Base-by-base conservation (phyloP, 2,888 invertebrate genomes). In the Acrobeloides nanus region DNA sequence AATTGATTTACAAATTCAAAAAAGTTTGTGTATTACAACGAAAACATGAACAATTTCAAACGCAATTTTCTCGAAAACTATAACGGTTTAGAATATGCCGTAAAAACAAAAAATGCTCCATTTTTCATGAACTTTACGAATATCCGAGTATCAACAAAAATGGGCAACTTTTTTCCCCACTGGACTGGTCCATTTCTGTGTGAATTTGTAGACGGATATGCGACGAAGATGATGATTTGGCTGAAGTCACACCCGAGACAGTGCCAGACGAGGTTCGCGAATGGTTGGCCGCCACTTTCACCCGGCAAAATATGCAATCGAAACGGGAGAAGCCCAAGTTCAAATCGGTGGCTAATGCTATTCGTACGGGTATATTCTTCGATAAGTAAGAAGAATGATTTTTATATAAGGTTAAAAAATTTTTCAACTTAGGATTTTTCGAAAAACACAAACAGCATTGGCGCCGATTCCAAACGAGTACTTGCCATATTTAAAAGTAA, bases 221-320 rank as follows among this genome's bases (percentile, higher is more conserved):
- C 46, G 72, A 74, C 58, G 90, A 90, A 76, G 90, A 90, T 76
- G 92, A 92, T 76, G 92, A 92, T 76, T 78, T 92, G 61, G 88
- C 89, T 35, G 90, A 90, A 76, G 90, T 92, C 46, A 89, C 90
- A 73, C 89, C 90, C 45, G 90, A 92, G 75, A 88, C 89, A 10
- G 90, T 92, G 41, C 92, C 92, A 32, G 88, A 86, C 51, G 92
- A 92, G 52, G 92, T 92, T 34, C 82, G 92, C 64, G 90, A 92
- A 77, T 92, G 92, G 92, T 79, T 92, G 75, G 89, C 90, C 50
- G 86, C 89, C 51, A 92, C 92, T 37, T 92, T 92, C 78, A 93
- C 92, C 29, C 81, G 89, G 59, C 88, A 88, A 76, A 65, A 62
- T 24, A 80, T 85, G 77, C 85, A 84, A 53, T 84, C 85, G 49